These are phyloP conservation scores for Bactericera cockerelli DNA, from an alignment of 1,140 invertebrate species.

Conservation along the genomic window DNA sequence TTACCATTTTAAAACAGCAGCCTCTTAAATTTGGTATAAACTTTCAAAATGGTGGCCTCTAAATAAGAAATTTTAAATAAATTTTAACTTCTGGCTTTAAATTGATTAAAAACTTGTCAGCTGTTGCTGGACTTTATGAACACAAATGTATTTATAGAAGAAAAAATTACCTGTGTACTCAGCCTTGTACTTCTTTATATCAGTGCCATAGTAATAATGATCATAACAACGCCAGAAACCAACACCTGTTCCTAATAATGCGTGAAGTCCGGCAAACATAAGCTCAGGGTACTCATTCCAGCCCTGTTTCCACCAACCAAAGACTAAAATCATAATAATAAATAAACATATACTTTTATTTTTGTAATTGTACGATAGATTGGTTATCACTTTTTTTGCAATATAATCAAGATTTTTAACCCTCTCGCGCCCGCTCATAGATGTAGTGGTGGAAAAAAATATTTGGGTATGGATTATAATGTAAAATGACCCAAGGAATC, in stretches of 20 bases:
- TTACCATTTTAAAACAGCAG: too few species aligned
- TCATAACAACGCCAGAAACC: background rate
- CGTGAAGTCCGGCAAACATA: background rate
- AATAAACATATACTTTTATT: background rate
- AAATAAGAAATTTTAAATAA: too few species aligned
- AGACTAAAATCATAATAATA: background rate
- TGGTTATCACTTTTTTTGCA: background rate
- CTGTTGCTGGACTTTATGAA: too few species aligned
- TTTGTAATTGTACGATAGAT: background rate
- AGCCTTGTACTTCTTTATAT: background rate
- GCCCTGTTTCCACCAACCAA: background rate
- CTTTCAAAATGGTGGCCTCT: too few species aligned
- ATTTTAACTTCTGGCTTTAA: too few species aligned
- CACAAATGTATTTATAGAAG: too few species aligned
- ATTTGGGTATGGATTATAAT: background rate
- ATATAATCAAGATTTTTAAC: background rate
- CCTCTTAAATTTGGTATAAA: too few species aligned
- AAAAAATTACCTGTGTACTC: constrained; percentile 5
- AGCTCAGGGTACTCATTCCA: background rate
- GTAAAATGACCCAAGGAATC: too few species aligned
- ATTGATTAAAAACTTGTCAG: too few species aligned
- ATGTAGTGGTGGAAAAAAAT: background rate
- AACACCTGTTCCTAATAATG: background rate
- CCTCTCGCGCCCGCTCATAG: background rate
- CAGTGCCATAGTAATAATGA: background rate